Percentiles rank a stretch among this genome's conserved stretches.
These are phyloP conservation scores for Drosophila arizonae DNA, from an alignment of 1,140 invertebrate genomes.

Conservation along the genomic window DNA sequence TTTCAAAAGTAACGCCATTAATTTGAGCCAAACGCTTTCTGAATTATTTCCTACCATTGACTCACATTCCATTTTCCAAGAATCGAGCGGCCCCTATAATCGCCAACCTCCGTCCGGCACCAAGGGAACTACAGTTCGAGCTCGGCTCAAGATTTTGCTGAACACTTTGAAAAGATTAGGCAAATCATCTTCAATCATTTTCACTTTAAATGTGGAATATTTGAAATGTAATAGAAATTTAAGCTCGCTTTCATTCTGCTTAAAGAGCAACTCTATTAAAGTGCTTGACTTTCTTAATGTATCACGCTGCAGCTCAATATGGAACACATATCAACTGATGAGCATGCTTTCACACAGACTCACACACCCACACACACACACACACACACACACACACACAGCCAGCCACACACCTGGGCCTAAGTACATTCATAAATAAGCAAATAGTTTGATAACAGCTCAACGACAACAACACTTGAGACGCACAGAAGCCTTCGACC, in stretches of 20 bases:
- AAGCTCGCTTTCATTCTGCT: too few species aligned
- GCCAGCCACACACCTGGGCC: conserved; percentile 7
- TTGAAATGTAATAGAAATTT: too few species aligned
- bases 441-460: conserved; percentile 68
- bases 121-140: background rate
- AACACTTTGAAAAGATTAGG: background rate
- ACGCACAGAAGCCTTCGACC: conserved; percentile 14
- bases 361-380: background rate
- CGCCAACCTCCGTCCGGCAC: background rate
- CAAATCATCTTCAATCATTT: background rate
- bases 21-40: conserved; percentile 61
- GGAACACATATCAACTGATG: conserved; percentile 42
- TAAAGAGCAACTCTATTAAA: background rate
- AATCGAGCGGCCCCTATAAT: background rate
- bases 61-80: conserved; percentile 6
- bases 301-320: conserved; percentile 20
- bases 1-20: conserved; percentile 77
- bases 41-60: conserved; percentile 50
- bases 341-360: conserved; percentile 18
- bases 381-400: background rate
- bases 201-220: too few species aligned
- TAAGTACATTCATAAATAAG: conserved; percentile 48
- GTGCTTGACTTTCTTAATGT: background rate
- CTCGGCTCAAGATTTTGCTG: background rate
- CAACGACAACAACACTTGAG: conserved; percentile 44